Conservation (phyloP, 2,797 vertebrate genomes). For the Tokudaia tokunoshimensis region DNA sequence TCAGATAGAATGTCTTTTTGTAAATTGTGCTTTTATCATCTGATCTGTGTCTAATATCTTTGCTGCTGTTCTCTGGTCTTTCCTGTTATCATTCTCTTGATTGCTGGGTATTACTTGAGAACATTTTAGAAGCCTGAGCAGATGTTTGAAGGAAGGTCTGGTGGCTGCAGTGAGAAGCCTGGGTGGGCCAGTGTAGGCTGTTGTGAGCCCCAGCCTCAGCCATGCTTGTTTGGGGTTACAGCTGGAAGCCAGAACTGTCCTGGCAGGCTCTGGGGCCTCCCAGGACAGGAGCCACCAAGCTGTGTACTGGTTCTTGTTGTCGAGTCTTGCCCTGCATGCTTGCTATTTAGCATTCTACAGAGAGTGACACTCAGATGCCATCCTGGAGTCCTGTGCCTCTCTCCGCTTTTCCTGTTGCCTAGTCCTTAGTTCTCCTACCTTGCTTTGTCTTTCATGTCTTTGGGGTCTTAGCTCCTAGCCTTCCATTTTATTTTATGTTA, state of each 20-base stretch:
- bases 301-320: neutral
- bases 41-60: neutral
- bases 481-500: neutral
- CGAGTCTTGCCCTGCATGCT: neutral
- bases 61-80: neutral
- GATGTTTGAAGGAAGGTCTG: neutral
- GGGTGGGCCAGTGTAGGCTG: neutral
- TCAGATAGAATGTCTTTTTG: neutral
- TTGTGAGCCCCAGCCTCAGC: neutral
- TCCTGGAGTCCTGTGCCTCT: too few species aligned
- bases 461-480: neutral
- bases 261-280: neutral
- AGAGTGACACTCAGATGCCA: neutral
- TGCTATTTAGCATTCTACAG: neutral
- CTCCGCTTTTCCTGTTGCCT: too few species aligned
- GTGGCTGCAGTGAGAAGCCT: rapidly evolving
- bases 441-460: neutral
- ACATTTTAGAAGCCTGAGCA: neutral
- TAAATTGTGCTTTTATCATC: neutral
- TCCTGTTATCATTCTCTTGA: neutral
- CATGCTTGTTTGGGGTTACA: neutral
- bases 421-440: rapidly evolving
- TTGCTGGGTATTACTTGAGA: neutral
- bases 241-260: too few species aligned
- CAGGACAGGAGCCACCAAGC: rapidly evolving